Evolutionary conservation across 2,888 invertebrate species (phyloP).

Genomic region (Actias luna): DNA sequence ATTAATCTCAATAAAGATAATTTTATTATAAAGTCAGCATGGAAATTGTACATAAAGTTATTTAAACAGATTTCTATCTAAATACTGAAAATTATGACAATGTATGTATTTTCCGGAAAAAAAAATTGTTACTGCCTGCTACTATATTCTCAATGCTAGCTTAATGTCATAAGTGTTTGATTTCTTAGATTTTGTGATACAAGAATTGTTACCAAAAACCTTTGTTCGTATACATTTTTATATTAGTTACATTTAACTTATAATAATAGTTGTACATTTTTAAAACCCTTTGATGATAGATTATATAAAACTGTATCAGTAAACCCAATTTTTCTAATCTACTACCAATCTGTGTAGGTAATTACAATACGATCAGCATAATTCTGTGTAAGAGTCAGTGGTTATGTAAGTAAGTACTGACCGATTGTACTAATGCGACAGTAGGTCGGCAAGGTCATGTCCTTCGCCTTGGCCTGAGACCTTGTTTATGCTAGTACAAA

Average conservation of each 20-base stretch:
- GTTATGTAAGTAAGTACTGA: slow-evolving; percentile 16
- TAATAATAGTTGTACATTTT: background rate
- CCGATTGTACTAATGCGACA: slow-evolving; percentile 18
- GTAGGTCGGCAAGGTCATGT: slow-evolving; percentile 15
- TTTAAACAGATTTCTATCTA: too few relatives aligned
- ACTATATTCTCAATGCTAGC: background rate
- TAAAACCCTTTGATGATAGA: background rate
- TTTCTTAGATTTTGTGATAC: background rate
- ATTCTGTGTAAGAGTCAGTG: background rate
- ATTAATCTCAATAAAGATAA: background rate
- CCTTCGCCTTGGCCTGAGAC: slow-evolving; percentile 21
- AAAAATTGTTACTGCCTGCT: too few relatives aligned
- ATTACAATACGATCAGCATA: background rate
- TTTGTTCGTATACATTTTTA: too few relatives aligned
- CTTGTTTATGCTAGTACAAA: slow-evolving; percentile 21
- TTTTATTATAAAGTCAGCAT: background rate
- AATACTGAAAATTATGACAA: too few relatives aligned
- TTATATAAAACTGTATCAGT: background rate
- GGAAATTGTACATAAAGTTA: background rate
- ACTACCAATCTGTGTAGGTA: background rate
- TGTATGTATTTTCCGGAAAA: too few relatives aligned
- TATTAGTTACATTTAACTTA: background rate
- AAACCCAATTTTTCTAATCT: background rate
- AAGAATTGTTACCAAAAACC: too few relatives aligned
- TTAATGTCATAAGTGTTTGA: background rate